A percentile compares a stretch with the other conserved stretches of the same genome.
These are phyloP conservation scores for Danionella dracula DNA, from an alignment of 2,797 vertebrate species.

Conservation along the genomic window DNA sequence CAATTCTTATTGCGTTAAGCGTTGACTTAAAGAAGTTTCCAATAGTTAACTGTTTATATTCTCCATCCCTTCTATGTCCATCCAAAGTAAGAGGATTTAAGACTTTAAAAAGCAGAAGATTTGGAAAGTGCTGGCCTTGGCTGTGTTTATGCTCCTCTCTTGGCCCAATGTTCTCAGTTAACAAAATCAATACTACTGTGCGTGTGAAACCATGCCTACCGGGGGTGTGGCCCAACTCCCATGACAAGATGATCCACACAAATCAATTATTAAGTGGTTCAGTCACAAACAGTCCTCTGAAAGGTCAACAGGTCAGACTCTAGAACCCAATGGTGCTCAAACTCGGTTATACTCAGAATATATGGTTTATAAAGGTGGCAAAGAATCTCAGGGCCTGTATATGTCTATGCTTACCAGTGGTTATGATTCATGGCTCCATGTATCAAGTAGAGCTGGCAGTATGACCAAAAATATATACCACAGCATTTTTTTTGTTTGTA, in stretches of 20 bases:
- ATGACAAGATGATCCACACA: slow-evolving; percentile 51
- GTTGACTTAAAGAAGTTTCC: too few relatives aligned
- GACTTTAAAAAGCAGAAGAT: too few relatives aligned
- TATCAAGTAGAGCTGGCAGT: too few relatives aligned
- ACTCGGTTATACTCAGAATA: slow-evolving; percentile 10
- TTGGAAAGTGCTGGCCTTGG: neutral
- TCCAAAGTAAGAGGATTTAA: too few relatives aligned
- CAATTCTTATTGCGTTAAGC: too few relatives aligned
- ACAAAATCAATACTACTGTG: slow-evolving; percentile 73
- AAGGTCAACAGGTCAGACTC: slow-evolving; percentile 64
- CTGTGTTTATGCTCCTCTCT: slow-evolving; percentile 48
- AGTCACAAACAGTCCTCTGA: slow-evolving; percentile 55
- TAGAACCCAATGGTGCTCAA: slow-evolving; percentile 53
- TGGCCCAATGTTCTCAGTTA: slow-evolving; percentile 66
- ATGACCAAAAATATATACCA: too few relatives aligned
- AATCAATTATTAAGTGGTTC: slow-evolving; percentile 70
- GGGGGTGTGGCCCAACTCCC: slow-evolving; percentile 43
- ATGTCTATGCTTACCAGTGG: too few relatives aligned
- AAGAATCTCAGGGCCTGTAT: slow-evolving; percentile 11
- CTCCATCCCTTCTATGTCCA: too few relatives aligned
- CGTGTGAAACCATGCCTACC: slow-evolving; percentile 61
- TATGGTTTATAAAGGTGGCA: slow-evolving; percentile 20
- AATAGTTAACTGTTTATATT: too few relatives aligned
- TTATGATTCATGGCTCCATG: too few relatives aligned
- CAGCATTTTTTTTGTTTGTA: too few relatives aligned